Evolutionary conservation across 2,113 vertebrate species (phyloP), one percentile per base, ranked within the genome.

Genomic region (Phrynosoma platyrhinos): DNA sequence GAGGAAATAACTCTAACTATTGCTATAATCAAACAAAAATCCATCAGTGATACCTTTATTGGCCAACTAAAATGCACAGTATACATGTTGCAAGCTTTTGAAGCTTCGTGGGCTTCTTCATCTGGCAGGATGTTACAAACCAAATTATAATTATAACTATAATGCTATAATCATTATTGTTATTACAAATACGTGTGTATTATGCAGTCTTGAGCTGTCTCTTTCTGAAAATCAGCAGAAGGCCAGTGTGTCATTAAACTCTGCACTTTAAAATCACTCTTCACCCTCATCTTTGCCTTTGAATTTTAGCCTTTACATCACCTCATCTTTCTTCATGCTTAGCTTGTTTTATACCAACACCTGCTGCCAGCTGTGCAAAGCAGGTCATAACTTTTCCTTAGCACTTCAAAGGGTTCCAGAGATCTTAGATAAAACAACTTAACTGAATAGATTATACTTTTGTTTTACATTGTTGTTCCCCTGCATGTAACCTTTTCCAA

Each of bases 311-410:
- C 23, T 93, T 94, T 92, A 92, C 89, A 80, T 88, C 88, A 87
- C 85, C 72, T 74, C 52, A 85, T 82, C 86, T 86, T 94, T 83
- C 78, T 93, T 92, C 90, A 84, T 91, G 85, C 66, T 86, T 88
- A 58, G 86, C 71, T 75, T 86, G 87, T 80, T 94, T 75, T 85
- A 10, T 74, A 85, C 82, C 90, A 82, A 40, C 18, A 0, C 89
- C 76, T 89, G 74, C 84, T 90, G 85, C 90, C 36, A 5, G 78
- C 86, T 81, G 76, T 83, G 93, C 89, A 89, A 85, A 71, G 87
- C 52, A 79, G 79, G 88, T 86, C 1, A 1, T 72, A 72, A 21
- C 21, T 36, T 9, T 68, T 78, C 87, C 84, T 79, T 62, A n/a
- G 74, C 0, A 1, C 77, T 92, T 14, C 14, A 62, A 68, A 87